Percentiles rank a stretch among this genome's conserved stretches.
Conservation (phyloP, 2,888 invertebrate species). For the Pegoplata infirma region DNA sequence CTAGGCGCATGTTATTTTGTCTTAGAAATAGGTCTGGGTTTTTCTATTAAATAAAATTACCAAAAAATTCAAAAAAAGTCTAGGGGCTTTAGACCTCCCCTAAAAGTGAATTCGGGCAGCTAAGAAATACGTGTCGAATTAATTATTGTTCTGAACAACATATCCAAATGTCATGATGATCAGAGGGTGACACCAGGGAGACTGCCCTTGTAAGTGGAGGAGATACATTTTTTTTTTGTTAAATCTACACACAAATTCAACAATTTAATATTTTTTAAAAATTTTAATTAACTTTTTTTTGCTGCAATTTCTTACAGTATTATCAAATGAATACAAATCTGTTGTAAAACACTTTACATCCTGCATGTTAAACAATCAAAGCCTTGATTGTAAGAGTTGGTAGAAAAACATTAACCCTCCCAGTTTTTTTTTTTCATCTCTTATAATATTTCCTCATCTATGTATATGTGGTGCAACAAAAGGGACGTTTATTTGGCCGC, state of each 20-base stretch:
- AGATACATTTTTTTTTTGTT: no score
- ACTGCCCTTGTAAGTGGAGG: no score
- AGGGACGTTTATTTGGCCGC: slow-evolving; percentile 71
- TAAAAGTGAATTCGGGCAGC: no score
- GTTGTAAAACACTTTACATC: slow-evolving; percentile 40
- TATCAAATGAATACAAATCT: slow-evolving; percentile 6
- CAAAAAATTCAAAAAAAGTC: no score
- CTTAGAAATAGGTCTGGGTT: no score
- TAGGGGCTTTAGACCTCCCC: no score
- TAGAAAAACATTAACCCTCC: slow-evolving; percentile 20
- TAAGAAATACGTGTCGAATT: no score
- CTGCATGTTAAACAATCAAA: slow-evolving; percentile 18
- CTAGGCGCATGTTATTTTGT: no score
- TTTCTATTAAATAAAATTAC: no score
- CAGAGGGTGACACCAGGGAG: no score
- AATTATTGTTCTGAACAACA: no score
- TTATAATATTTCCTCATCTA: neutral
- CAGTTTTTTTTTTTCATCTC: neutral
- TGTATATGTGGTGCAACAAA: slow-evolving; percentile 52
- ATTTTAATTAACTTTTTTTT: neutral
- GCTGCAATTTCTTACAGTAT: neutral
- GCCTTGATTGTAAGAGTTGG: neutral
- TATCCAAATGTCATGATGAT: no score
- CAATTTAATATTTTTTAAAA: neutral
- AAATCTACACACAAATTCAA: neutral